Base-by-base conservation (phyloP, 1,140 invertebrate species). In the Trialeurodes vaporariorum region DNA sequence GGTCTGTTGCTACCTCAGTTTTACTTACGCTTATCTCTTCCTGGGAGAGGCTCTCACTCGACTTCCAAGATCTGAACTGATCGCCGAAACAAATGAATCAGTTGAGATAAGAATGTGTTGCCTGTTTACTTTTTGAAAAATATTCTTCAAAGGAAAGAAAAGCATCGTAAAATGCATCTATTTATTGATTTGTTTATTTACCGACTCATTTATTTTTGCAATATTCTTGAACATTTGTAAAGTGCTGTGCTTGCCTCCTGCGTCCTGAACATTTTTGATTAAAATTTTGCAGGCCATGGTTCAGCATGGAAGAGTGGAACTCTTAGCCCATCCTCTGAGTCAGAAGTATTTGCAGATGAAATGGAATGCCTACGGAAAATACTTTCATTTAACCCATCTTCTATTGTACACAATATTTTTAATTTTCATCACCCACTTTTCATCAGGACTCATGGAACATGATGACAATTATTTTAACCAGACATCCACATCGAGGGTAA, bases 311-410 rank as follows among this genome's bases (percentile, higher is more conserved):
- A 79, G 90, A 69, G 89, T 92, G 1, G 89, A 92, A 75, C 77
- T 92, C 12, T 76, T 92, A 40, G 88, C 89, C 34, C 90, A 92
- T 80, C 89, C 89, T 1, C 75, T 92, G 1, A 90, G 87, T 70
- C 89, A 91, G 74, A 92, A 91, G 78, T 92, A 91, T 76, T 77
- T 92, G 27, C 87, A 91, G 78, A 91, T 91, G 87, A 92, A 92
- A 79, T 92, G 90, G 90, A 88, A 91, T 75, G 87, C 88, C 0
- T 92, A 92, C 75, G 90, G 90, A 66, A 91, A 91, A 81, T 91
- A 92, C 74, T 90, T 91, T 75, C 90, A 92, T 73, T 72, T 91
- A 23, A 82, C 84, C 1, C 88, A 91, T 77, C 77, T 92, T 5
- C 75, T 91, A 2, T 82, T 92, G 64, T 92, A 92, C 76, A 83